Evolutionary conservation across 2,797 vertebrate species (phyloP).

Genomic region (Miichthys miiuy): DNA sequence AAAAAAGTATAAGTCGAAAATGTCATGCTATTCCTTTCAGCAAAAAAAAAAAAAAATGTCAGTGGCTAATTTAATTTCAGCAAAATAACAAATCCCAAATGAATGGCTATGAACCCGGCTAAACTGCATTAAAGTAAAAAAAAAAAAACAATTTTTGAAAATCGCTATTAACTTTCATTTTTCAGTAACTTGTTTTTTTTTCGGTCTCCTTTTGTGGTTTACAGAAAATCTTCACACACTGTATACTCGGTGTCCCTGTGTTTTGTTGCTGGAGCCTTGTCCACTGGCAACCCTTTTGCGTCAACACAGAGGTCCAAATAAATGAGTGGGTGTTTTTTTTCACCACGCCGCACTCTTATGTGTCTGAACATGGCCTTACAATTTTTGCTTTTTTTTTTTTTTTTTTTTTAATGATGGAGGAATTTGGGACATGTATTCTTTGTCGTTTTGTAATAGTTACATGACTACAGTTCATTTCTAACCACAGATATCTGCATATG

Average conservation of each 20-base stretch:
- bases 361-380: not conserved
- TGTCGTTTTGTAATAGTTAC: not conserved
- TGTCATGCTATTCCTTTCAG: slow-evolving; percentile 41
- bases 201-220: not conserved
- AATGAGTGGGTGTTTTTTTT: not conserved
- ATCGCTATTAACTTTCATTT: slow-evolving; percentile 1
- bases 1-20: slow-evolving; percentile 35
- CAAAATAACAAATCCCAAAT: slow-evolving; percentile 43
- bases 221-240: not conserved
- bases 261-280: not conserved
- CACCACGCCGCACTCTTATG: not conserved
- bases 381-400: not conserved
- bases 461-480: not conserved
- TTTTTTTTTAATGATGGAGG: not conserved
- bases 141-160: slow-evolving; percentile 19
- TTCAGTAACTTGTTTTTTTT: not conserved
- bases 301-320: not conserved
- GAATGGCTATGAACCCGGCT: slow-evolving; percentile 12
- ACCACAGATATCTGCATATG: too few species aligned
- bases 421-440: not conserved
- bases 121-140: slow-evolving; percentile 22
- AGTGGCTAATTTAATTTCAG: slow-evolving; percentile 32
- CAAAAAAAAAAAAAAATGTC: slow-evolving; percentile 18
- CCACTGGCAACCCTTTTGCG: not conserved
- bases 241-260: not conserved